Base-by-base conservation (phyloP, 2,888 invertebrate genomes). In the Corythucha ciliata region DNA sequence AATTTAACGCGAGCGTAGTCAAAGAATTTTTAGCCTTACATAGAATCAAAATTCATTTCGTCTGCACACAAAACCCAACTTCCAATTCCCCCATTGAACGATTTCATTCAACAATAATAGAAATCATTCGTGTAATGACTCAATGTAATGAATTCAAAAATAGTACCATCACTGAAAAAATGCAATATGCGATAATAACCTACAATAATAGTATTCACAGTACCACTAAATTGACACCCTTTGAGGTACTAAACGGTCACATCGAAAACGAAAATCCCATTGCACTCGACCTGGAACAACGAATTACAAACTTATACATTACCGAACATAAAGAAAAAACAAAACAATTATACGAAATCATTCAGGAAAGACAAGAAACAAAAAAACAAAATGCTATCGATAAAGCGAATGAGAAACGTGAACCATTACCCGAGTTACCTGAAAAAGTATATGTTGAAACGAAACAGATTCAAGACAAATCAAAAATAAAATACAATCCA, bases 81-180 rank as follows among this genome's bases (percentile, higher is more conserved):
- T 49, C 49, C 12, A 53, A 53, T 37, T 18, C 33, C 1, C 20
- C 44, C 6, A 22, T 41, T 4, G 53, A 53, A 36, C 22, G 53
- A n/a, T 42, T 53, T 18, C 53, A 50, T 20, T 52, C 52, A 1
- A 52, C 48, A 12, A 2, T 48, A 1, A 39, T 52, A 8, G 52
- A 52, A 52, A 32, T 33, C 22, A 14, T 52, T 4, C 37, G 52
- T 29, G 33, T 52, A 7, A 16, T 52, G 25, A 49, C 45, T 5
- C 14, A 34, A 8, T 10, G 26, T 4, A 8, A 33, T 5, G 14
- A 48, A 4, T 52, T 52, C 32, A 48, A 48, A 29, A 25, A 16
- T 10, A 40, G 37, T 25, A 18, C 32, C 14, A 39, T 52, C 16
- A 2, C 3, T 2, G 29, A 18, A 5, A 52, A 20, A 36, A 26